phyloP scores from a whole-genome alignment of 2,797 vertebrate genomes.

The Melanotaenia parkinsoni region DNA sequence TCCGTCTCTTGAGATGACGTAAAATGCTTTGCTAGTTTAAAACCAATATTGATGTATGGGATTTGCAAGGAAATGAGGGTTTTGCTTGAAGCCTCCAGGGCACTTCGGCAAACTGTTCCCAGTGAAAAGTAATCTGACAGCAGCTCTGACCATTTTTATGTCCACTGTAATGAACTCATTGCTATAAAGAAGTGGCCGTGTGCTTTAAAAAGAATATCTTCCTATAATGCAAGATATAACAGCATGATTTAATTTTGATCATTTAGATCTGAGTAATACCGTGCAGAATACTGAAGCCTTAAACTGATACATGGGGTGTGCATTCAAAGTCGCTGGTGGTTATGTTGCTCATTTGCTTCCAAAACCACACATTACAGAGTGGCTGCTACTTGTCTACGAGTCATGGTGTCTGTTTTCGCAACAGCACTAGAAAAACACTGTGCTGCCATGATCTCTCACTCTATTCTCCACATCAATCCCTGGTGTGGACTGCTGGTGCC shows the following conservation, averaged over 20 bases:
- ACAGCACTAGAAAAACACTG: slow-evolving; percentile 65
- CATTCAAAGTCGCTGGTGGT: slow-evolving; percentile 48
- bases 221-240: slow-evolving; percentile 13
- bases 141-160: slow-evolving; percentile 36
- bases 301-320: slow-evolving; percentile 33
- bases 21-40: slow-evolving; percentile 73
- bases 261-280: slow-evolving; percentile 15
- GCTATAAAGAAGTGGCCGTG: slow-evolving; percentile 4
- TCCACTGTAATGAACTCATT: slow-evolving; percentile 23
- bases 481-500: slow-evolving; percentile 54
- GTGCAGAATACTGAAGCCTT: slow-evolving; percentile 29
- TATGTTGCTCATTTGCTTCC: slow-evolving; percentile 61
- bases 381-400: slow-evolving; percentile 62
- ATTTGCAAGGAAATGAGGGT: slow-evolving; percentile 77
- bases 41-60: slow-evolving; percentile 75
- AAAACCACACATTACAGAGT: slow-evolving; percentile 53
- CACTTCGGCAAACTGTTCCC: slow-evolving; percentile 57
- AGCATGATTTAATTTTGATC: background rate
- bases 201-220: background rate
- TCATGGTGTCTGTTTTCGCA: slow-evolving; percentile 68
- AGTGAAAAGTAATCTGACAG: slow-evolving; percentile 67
- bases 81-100: slow-evolving; percentile 64
- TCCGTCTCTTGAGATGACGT: slow-evolving; percentile 58
- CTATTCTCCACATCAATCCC: slow-evolving; percentile 67
- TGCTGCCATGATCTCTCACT: slow-evolving; percentile 64